Base-by-base conservation (phyloP, 2,888 invertebrate genomes). In the Myathropa florea region DNA sequence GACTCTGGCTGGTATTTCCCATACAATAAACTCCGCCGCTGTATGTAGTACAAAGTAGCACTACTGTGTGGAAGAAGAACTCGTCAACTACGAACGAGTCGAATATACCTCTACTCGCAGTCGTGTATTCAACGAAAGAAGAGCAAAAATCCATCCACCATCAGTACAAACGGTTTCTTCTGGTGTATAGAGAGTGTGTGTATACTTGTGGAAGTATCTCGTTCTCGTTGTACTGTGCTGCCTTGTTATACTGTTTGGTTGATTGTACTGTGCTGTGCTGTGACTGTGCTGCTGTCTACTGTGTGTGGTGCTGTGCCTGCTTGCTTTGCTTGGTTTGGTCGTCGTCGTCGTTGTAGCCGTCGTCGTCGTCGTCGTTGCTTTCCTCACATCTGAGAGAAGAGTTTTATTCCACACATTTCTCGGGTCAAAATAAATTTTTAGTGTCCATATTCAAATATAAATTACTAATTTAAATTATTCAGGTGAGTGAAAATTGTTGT, bases 401-500 rank as follows among this genome's bases (percentile, higher is more conserved):
- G 86, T 86, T 86, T 86, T 86, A 86, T 86, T 83, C 86, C 83
- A 86, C 57, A 86, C 83, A 86, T 55, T 85, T 72, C 77, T 82
- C 60, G 85, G 18, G 78, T 86, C 86, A 86, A 86, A 86, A 86
- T 86, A 86, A 86, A 59, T 86, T 86, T 86, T 86, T 86, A 86
- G 86, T 86, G 86, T 79, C 78, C 86, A 86, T 86, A 83, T 86
- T 86, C 86, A 86, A 86, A 75, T 86, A 86, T 86, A 83, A 86
- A 86, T 83, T 75, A 83, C 86, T 86, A 86, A 86, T 86, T 83
- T 83, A 86, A 86, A 86, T 86, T 86, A 78, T 73, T 82, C 89
- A 88, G 90, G 90, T 90, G 89, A 89, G 90, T 90, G 85, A 88
- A 89, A 90, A 88, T 68, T 88, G 83, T 85, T 81, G n/a, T 88